These are phyloP conservation scores for Mycalesis mineus DNA, from an alignment of 2,888 invertebrate species.

Conservation along the genomic window DNA sequence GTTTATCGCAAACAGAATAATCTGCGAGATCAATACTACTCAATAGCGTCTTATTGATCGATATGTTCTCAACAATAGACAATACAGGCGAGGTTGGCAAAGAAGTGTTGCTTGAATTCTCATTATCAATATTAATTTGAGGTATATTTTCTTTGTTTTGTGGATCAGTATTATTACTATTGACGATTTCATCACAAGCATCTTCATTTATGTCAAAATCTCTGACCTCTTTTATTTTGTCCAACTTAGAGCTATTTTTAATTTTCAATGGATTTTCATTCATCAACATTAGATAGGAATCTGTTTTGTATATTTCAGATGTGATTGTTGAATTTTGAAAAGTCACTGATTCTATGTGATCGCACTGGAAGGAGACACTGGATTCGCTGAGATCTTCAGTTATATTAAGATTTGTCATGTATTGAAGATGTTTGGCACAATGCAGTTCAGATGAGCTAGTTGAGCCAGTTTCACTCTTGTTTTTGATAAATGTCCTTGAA, in stretches of 20 bases:
- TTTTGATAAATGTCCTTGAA: constrained; percentile 26
- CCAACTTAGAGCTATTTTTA: constrained; percentile 35
- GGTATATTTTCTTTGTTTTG: background rate
- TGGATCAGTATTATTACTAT: background rate
- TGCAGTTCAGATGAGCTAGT: background rate
- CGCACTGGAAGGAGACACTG: constrained; percentile 41
- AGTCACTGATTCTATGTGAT: constrained; percentile 30
- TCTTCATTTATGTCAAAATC: constrained; percentile 11
- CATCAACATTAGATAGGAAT: constrained; percentile 58
- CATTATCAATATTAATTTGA: constrained; percentile 27
- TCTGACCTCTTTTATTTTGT: constrained; percentile 47
- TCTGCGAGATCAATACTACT: constrained; percentile 33
- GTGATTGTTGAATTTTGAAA: constrained; percentile 41
- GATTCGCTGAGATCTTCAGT: constrained; percentile 44
- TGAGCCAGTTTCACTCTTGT: constrained; percentile 37
- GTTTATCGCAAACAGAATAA: constrained; percentile 19
- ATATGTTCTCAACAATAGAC: constrained; percentile 64
- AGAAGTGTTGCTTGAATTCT: constrained; percentile 56
- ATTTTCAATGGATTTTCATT: constrained; percentile 28
- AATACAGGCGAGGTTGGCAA: constrained; percentile 63
- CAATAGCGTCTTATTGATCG: constrained; percentile 48
- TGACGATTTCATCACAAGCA: constrained; percentile 8
- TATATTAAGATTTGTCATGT: constrained; percentile 17
- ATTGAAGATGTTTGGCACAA: background rate
- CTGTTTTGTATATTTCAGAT: constrained; percentile 51